Evolutionary conservation across 1,140 invertebrate genomes (phyloP).

Genomic region (Drosophila orena): DNA sequence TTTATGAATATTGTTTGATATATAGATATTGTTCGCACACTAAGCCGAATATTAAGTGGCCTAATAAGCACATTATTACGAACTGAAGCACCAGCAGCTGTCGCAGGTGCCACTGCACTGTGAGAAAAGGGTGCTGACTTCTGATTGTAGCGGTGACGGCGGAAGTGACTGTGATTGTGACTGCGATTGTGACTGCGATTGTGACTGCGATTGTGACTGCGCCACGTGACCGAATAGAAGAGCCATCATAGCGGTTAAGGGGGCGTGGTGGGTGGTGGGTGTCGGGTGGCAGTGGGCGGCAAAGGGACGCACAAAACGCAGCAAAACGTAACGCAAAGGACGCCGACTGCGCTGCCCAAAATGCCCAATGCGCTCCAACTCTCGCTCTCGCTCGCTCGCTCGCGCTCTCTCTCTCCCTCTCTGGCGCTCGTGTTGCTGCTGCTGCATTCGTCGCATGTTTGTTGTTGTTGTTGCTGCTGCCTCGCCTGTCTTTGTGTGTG

Average conservation of each 20-base stretch:
- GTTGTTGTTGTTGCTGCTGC: constrained; percentile 11
- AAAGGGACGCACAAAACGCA: constrained; percentile 59
- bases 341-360: constrained; percentile 36
- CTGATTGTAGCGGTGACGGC: neutral
- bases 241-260: constrained; percentile 8
- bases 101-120: constrained; percentile 61
- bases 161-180: neutral
- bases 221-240: constrained; percentile 65
- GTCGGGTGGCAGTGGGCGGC: neutral
- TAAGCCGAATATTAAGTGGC: too few relatives aligned
- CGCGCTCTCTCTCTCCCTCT: constrained; percentile 8
- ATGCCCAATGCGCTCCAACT: constrained; percentile 40
- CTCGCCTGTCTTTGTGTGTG: constrained; percentile 10
- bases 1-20: too few relatives aligned
- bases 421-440: constrained; percentile 24
- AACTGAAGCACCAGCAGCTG: constrained; percentile 13
- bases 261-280: neutral
- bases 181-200: neutral
- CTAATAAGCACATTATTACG: too few relatives aligned
- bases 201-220: constrained; percentile 17
- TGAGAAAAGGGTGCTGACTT: constrained; percentile 4
- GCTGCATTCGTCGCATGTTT: constrained; percentile 32
- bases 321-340: constrained; percentile 49
- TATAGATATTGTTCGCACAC: too few relatives aligned
- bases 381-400: constrained; percentile 7